A percentile compares a stretch with the other conserved stretches of the same genome.
These are phyloP conservation scores for Mesorhabditis belari DNA, from an alignment of 2,888 invertebrate species.

Conservation along the genomic window DNA sequence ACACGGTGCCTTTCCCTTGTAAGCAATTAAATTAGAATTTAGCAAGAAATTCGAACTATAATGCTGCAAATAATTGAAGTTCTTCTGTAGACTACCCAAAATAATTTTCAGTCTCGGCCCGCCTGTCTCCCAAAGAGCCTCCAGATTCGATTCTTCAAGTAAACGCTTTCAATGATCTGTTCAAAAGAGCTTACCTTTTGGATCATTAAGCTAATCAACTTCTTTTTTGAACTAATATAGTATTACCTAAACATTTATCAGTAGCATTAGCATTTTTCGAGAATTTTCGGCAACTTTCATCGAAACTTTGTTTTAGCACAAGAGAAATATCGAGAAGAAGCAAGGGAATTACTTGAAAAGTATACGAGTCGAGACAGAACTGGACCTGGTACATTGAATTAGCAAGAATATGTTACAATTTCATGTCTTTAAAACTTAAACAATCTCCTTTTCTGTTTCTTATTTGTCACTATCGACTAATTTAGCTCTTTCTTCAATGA, in stretches of 20 bases:
- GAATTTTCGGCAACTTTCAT: not conserved
- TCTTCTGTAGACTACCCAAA: not conserved
- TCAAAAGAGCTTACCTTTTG: no score
- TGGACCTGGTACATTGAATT: no score
- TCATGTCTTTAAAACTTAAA: not conserved
- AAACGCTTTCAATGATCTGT: no score
- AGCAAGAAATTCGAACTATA: not conserved
- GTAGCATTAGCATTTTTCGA: no score
- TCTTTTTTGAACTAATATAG: no score
- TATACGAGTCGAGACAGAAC: slow-evolving; percentile 30
- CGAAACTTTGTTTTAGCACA: not conserved
- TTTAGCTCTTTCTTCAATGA: not conserved
- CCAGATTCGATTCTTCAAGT: slow-evolving; percentile 31
- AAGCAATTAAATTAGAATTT: not conserved
- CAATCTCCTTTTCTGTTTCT: not conserved
- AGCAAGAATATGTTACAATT: no score
- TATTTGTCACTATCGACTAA: not conserved
- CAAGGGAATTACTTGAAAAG: slow-evolving; percentile 31
- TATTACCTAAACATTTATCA: no score
- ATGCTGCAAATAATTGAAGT: not conserved
- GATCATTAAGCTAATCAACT: no score
- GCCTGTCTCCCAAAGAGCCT: slow-evolving; percentile 28
- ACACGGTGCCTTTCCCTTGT: not conserved
- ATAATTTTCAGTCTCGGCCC: slow-evolving; percentile 26
- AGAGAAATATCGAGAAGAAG: slow-evolving; percentile 4